Evolutionary conservation across 1,140 invertebrate species (phyloP), one percentile per base, ranked within the genome.

Genomic region (Drosophila hydei): DNA sequence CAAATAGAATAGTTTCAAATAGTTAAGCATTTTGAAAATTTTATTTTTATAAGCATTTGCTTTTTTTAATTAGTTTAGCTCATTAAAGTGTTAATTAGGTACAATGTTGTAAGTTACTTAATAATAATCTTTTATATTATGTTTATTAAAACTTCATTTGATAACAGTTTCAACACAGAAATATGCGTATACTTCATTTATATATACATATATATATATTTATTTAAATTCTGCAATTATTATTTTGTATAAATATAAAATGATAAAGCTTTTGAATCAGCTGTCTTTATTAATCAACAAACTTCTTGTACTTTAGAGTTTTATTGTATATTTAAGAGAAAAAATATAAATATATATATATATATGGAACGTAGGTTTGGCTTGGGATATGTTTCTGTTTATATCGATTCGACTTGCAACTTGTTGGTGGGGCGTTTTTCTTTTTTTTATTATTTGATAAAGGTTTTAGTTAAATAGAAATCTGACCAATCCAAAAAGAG

Each of bases 301-400:
- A 21, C 48, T 62, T 68, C 75, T 83, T 81, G 79, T 83, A 81
- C 79, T 81, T 81, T 21, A 59, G 50, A 76, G 55, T 74, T 61
- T 33, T 43, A 43, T 79, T 69, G 60, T 77, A 61, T 79, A 63
- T 65, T 51, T 56, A 61, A 72, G 64, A 73, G 48, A 69, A 50
- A 68, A 60, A 65, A 51, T 61, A 61, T 61, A 55, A 33, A 33
- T 33, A 12, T 33, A 33, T 33, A 7, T 33, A 7, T 30, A 8
- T 30, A 8, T 58, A 60, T 47, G 18, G 40, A 72, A 67, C 59
- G 69, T 81, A 65, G 75, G 72, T 75, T 71, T 45, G 63, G 19
- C 68, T 74, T 62, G 81, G 80, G 80, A 85, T 85, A 85, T 85
- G 80, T 85, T 80, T 80, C 69, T 36, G 61, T 77, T 87, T 59